Percentiles rank a stretch among this genome's conserved stretches.
These are phyloP conservation scores for Drosophila jambulina DNA, from an alignment of 1,140 invertebrate species.

Conservation along the genomic window DNA sequence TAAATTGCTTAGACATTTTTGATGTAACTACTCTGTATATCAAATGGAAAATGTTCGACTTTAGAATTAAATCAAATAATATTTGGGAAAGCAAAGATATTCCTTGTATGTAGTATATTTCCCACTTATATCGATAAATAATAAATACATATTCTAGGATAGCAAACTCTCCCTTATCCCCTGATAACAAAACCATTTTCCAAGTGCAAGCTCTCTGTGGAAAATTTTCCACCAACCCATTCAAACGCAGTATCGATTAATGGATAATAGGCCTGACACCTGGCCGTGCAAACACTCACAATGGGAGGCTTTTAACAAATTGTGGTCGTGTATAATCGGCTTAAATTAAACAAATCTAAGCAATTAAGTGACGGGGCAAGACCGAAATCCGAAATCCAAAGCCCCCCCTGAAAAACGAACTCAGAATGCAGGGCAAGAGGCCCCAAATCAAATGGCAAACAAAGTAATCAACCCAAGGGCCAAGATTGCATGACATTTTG, in stretches of 20 bases:
- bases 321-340: conserved; percentile 74
- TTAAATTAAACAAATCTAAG: conserved; percentile 76
- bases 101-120: neutral
- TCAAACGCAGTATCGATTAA: conserved; percentile 54
- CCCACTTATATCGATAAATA: neutral
- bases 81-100: neutral
- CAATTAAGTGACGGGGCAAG: conserved; percentile 58
- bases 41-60: neutral
- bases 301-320: conserved; percentile 70
- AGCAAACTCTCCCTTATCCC: too few species aligned
- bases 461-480: conserved; percentile 53
- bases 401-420: conserved; percentile 36
- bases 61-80: neutral
- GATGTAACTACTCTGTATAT: too few species aligned
- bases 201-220: neutral
- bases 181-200: neutral
- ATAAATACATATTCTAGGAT: neutral
- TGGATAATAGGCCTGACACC: conserved; percentile 67
- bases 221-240: neutral
- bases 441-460: conserved; percentile 52
- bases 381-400: conserved; percentile 24
- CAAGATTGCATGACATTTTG: conserved; percentile 38
- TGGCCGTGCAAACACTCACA: conserved; percentile 24
- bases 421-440: conserved; percentile 9
- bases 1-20: too few species aligned